Percentiles rank a stretch among this genome's conserved stretches.
Evolutionary conservation across 1,140 invertebrate genomes (phyloP).

Genomic region (Eufriesea mexicana): DNA sequence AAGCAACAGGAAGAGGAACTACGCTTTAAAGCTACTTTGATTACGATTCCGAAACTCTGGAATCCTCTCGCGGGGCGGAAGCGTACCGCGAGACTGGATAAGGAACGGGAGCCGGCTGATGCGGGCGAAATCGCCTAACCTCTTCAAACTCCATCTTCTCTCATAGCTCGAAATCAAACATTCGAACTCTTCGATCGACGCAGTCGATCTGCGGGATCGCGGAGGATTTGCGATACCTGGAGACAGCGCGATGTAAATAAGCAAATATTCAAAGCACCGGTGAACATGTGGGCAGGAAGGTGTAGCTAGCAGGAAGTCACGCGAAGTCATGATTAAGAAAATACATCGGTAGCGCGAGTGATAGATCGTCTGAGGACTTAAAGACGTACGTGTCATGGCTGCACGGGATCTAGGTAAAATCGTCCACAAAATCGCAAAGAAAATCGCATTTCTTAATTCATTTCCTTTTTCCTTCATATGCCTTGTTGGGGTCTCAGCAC

Average conservation of each 20-base stretch:
- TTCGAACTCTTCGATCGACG: background rate
- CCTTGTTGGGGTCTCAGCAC: too few relatives aligned
- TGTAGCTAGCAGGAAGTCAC: background rate
- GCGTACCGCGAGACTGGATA: background rate
- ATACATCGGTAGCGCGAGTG: background rate
- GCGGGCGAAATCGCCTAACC: background rate
- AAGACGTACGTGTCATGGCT: too few relatives aligned
- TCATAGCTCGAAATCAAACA: background rate
- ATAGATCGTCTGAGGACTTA: background rate
- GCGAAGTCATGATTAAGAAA: conserved; percentile 3
- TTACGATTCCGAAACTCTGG: conserved; percentile 40
- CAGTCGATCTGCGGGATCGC: background rate
- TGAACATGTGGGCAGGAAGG: background rate
- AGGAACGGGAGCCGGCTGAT: too few relatives aligned
- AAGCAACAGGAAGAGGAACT: conserved; percentile 49
- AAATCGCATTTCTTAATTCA: too few relatives aligned
- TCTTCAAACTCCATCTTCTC: background rate
- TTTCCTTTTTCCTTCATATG: too few relatives aligned
- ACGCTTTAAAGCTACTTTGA: conserved; percentile 50
- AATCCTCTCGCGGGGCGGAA: conserved; percentile 4
- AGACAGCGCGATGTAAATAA: background rate
- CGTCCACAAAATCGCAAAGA: too few relatives aligned
- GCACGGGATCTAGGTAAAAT: background rate
- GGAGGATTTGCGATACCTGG: background rate
- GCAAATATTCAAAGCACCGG: background rate